Conservation (phyloP, 2,888 invertebrate species). For the Rambutsinella grinnellia region DNA sequence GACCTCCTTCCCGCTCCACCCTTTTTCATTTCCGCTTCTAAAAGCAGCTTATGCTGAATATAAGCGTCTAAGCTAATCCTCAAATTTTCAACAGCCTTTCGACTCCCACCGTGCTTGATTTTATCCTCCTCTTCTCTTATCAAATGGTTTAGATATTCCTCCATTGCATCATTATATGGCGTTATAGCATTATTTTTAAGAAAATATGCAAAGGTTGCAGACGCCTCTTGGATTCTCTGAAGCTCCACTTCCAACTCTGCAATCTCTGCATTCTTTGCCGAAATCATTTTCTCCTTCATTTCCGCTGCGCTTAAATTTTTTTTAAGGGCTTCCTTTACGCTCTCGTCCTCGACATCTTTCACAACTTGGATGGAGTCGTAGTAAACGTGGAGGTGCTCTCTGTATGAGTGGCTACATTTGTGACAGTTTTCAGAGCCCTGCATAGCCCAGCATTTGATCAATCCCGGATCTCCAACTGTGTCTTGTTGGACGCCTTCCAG, state of each 20-base stretch:
- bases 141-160: slow-evolving; percentile 29
- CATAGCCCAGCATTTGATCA: slow-evolving; percentile 16
- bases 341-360: slow-evolving; percentile 10
- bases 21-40: background rate
- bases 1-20: background rate
- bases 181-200: slow-evolving; percentile 45
- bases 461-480: slow-evolving; percentile 3
- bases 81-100: background rate
- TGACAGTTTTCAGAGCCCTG: background rate
- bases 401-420: slow-evolving; percentile 17
- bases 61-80: background rate
- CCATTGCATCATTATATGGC: slow-evolving; percentile 45
- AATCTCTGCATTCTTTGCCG: background rate
- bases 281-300: slow-evolving; percentile 13
- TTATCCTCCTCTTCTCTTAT: slow-evolving; percentile 36
- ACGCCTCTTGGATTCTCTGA: slow-evolving; percentile 7
- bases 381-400: slow-evolving; percentile 46
- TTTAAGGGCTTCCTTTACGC: slow-evolving; percentile 3
- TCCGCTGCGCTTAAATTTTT: background rate
- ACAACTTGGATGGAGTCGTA: slow-evolving; percentile 36
- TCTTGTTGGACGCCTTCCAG: background rate
- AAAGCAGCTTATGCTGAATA: slow-evolving; percentile 6
- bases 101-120: background rate
- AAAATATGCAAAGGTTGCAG: slow-evolving; percentile 30
- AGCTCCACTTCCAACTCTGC: slow-evolving; percentile 7